A percentile compares a stretch with the other conserved stretches of the same genome.
Evolutionary conservation across 2,888 invertebrate species (phyloP).

Genomic region (Dilophus febrilis): DNA sequence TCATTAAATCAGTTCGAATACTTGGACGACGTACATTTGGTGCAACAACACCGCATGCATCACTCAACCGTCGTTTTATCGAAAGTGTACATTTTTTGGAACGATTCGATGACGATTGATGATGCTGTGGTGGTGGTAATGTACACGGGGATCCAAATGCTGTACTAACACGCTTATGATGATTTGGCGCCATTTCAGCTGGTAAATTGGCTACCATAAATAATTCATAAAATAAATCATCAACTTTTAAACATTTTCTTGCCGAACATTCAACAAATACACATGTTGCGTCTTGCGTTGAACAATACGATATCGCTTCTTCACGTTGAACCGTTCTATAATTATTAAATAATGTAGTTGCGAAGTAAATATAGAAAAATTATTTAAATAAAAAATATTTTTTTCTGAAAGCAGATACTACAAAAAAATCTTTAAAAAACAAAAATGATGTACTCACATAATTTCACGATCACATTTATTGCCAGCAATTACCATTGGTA

Average conservation of each 20-base stretch:
- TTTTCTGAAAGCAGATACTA: too few species aligned
- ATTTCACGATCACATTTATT: slow-evolving; percentile 74
- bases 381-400: too few species aligned
- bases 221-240: slow-evolving; percentile 69
- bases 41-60: slow-evolving; percentile 79
- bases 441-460: slow-evolving; percentile 37
- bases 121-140: slow-evolving; percentile 34
- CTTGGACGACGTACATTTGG: slow-evolving; percentile 74
- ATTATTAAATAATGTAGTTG: not conserved
- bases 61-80: slow-evolving; percentile 65
- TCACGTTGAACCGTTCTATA: slow-evolving; percentile 56
- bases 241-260: slow-evolving; percentile 61
- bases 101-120: slow-evolving; percentile 41
- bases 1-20: slow-evolving; percentile 74
- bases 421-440: too few species aligned
- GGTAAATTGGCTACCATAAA: slow-evolving; percentile 71
- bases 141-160: slow-evolving; percentile 63
- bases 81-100: slow-evolving; percentile 62
- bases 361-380: too few species aligned
- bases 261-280: slow-evolving; percentile 72
- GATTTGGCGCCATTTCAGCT: slow-evolving; percentile 76
- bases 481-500: slow-evolving; percentile 75
- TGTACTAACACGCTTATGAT: slow-evolving; percentile 63
- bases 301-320: slow-evolving; percentile 61
- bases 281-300: slow-evolving; percentile 57